phyloP scores from a whole-genome alignment of 2,888 invertebrate genomes.

The Creontiades dilutus region DNA sequence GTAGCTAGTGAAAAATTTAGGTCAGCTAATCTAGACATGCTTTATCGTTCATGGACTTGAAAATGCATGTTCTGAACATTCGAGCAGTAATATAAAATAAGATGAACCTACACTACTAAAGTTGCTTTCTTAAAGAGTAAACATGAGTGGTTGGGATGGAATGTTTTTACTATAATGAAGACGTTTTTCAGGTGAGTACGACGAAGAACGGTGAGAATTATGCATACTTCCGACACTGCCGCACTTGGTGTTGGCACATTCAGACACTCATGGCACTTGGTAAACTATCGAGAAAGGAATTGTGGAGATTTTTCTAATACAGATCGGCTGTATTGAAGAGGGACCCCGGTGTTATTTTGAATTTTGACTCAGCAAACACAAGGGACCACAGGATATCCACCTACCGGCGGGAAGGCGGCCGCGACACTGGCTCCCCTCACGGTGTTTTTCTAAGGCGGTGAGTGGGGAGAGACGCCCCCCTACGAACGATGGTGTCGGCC shows the following conservation, averaged over 20 bases:
- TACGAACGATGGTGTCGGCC: not conserved
- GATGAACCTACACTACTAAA: not conserved
- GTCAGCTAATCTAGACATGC: too few relatives aligned
- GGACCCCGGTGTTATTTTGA: not conserved
- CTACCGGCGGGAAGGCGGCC: constrained; percentile 65
- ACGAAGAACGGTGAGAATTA: not conserved
- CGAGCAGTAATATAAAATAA: not conserved
- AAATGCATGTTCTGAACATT: not conserved
- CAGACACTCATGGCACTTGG: constrained; percentile 62
- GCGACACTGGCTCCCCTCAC: constrained; percentile 37
- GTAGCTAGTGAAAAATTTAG: too few relatives aligned
- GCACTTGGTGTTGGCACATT: constrained; percentile 66
- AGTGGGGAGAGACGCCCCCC: constrained; percentile 8
- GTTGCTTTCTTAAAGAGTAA: not conserved
- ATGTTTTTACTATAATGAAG: not conserved
- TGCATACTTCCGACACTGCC: constrained; percentile 61
- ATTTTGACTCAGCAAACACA: not conserved
- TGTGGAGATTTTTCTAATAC: not conserved
- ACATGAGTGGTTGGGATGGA: constrained; percentile 1
- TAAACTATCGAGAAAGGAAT: not conserved
- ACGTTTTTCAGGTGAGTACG: not conserved
- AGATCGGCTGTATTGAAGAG: not conserved
- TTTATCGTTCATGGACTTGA: too few relatives aligned
- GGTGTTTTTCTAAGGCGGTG: constrained; percentile 21
- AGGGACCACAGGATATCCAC: constrained; percentile 7